Evolutionary conservation across 2,797 vertebrate genomes (phyloP).

Genomic region (Channa striata): DNA sequence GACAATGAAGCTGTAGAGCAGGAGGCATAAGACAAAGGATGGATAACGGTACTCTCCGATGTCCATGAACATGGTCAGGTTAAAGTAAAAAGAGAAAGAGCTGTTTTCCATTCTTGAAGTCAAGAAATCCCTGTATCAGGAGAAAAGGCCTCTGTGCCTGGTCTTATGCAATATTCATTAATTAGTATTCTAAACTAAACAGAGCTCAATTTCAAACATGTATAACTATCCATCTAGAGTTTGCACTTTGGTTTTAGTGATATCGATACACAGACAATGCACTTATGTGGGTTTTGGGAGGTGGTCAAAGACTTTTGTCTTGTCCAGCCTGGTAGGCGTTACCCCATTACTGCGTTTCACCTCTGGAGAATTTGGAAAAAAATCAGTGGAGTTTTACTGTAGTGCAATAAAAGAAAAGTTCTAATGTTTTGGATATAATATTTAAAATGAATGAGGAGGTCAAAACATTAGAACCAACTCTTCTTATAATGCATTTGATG

Average conservation of each 20-base stretch:
- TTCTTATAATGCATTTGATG: too few relatives aligned
- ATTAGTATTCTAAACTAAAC: not conserved
- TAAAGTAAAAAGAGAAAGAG: conserved; percentile 44
- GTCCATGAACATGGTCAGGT: conserved; percentile 61
- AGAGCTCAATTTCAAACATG: not conserved
- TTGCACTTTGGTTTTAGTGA: too few relatives aligned
- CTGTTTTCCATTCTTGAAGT: conserved; percentile 47
- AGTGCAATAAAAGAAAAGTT: too few relatives aligned
- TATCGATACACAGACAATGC: not conserved
- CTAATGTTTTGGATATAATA: too few relatives aligned
- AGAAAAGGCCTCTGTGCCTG: too few relatives aligned
- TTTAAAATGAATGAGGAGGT: too few relatives aligned
- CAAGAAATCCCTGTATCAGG: not conserved
- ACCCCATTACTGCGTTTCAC: not conserved
- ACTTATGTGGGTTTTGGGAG: not conserved
- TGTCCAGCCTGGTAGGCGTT: not conserved
- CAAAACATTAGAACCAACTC: too few relatives aligned
- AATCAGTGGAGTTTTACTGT: too few relatives aligned
- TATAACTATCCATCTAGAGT: not conserved
- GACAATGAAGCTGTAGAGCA: conserved; percentile 59
- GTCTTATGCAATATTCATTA: too few relatives aligned
- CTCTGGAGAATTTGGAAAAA: conserved; percentile 1
- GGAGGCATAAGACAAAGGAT: conserved; percentile 48
- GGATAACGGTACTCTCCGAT: conserved; percentile 44
- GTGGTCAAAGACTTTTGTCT: not conserved